Conservation (phyloP, 2,113 vertebrate genomes). For the Paratilapia polleni region DNA sequence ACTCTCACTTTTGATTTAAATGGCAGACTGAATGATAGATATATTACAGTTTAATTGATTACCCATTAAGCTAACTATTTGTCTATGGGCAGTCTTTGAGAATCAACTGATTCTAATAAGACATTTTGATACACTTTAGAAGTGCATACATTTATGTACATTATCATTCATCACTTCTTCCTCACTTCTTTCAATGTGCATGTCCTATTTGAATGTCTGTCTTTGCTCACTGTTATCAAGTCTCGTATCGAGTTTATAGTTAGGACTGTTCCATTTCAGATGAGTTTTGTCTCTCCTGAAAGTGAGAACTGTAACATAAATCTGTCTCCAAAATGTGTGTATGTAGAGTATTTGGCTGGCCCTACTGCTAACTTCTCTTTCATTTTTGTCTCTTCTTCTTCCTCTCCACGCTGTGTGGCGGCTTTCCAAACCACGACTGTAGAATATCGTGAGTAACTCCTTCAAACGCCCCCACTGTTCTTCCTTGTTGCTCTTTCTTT, state of each 20-base stretch:
- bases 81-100: background rate
- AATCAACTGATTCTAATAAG: background rate
- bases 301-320: background rate
- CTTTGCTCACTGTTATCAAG: background rate
- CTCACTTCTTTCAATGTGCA: background rate
- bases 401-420: slow-evolving; percentile 32
- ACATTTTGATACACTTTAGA: background rate
- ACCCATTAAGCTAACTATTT: slow-evolving; percentile 1
- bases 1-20: slow-evolving; percentile 17
- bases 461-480: slow-evolving; percentile 47
- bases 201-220: background rate
- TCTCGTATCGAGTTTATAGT: background rate
- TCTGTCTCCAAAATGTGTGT: background rate
- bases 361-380: slow-evolving; percentile 49
- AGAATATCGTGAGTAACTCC: slow-evolving; percentile 91
- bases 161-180: background rate
- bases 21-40: background rate
- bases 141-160: background rate
- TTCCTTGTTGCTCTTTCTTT: slow-evolving; percentile 18
- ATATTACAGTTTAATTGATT: slow-evolving; percentile 7
- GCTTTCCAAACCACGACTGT: slow-evolving; percentile 54
- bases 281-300: background rate
- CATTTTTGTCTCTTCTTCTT: slow-evolving; percentile 28
- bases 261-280: background rate
- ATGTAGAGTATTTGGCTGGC: slow-evolving; percentile 8